phyloP scores from a whole-genome alignment of 2,797 vertebrate genomes.

The Tenualosa thibaudeaui region DNA sequence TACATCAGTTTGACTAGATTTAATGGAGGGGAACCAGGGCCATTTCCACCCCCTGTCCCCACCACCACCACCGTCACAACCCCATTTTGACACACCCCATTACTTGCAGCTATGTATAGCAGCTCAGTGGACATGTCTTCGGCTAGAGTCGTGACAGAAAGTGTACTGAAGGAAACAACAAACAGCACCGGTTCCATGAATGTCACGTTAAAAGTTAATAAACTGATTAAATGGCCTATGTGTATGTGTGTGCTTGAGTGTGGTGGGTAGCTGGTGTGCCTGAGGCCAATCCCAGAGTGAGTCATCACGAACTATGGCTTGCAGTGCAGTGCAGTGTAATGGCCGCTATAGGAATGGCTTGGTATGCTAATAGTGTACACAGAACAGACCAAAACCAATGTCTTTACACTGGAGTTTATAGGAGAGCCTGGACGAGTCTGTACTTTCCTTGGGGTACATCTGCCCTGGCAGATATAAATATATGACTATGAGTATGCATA shows the following conservation, averaged over 20 bases:
- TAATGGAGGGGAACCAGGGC: not conserved
- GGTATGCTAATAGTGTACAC: not conserved
- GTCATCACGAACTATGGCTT: not conserved
- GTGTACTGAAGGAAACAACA: conserved; percentile 23
- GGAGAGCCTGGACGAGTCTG: too few species aligned
- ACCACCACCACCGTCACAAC: not conserved
- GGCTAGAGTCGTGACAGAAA: not conserved
- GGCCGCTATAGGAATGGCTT: not conserved
- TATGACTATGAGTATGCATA: too few species aligned
- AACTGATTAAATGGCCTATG: conserved; percentile 23
- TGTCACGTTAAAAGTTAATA: conserved; percentile 39
- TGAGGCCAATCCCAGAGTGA: not conserved
- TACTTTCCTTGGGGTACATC: too few species aligned
- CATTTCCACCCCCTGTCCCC: not conserved
- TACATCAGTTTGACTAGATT: not conserved
- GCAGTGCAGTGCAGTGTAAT: not conserved
- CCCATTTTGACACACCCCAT: not conserved
- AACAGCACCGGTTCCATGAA: conserved; percentile 36
- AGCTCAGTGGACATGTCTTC: not conserved
- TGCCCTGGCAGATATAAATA: too few species aligned
- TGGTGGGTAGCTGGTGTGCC: not conserved
- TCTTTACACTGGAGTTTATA: not conserved
- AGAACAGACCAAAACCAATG: not conserved
- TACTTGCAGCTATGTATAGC: not conserved
- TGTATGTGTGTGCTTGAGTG: not conserved